Base-by-base conservation (phyloP, 2,888 invertebrate genomes). In the Arge pagana region DNA sequence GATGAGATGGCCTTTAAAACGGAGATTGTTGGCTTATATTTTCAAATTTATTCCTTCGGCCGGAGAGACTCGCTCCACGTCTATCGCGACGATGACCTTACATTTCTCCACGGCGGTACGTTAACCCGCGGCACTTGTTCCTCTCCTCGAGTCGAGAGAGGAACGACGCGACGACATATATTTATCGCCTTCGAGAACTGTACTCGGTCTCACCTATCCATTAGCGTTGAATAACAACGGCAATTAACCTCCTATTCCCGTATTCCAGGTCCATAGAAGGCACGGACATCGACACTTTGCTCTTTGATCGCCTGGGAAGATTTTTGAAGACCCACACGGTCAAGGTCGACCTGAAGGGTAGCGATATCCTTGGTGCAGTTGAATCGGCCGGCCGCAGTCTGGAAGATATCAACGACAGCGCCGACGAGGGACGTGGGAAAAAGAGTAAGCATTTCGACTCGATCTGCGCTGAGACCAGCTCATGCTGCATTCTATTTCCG, bases 321-420 rank as follows among this genome's bases (percentile, higher is more conserved):
- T 93, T 91, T 80, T 79, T 93, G 54, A 86, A 86, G 68, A 84
- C 89, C 0, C 92, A 92, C 79, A 87, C 90, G 18, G 81, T 93
- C 63, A 88, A 90, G 74, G 86, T 93, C 41, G 90, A 93, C 77
- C 81, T 93, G 56, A 91, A 91, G 77, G 92, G 92, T 55, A 85
- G 86, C 62, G 92, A 93, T 70, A 88, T 93, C 51, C 83, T 91
- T 8, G 88, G 87, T 65, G 88, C 89, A 16, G 88, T 92, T 49
- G 84, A 87, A 60, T 87, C 88, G 50, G 88, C 88, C 21, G 92
- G 91, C 24, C 84, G 92, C 59, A 90, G 90, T 55, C 80, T 93
- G 52, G 88, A 88, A 68, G 84, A 85, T 41, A 75, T 78, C 53
- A 77, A 73, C 53, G 74, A 77, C 41, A 77, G 78, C 45, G 79